phyloP scores from a whole-genome alignment of 2,797 vertebrate genomes.

The Schizothorax lantsangensis region DNA sequence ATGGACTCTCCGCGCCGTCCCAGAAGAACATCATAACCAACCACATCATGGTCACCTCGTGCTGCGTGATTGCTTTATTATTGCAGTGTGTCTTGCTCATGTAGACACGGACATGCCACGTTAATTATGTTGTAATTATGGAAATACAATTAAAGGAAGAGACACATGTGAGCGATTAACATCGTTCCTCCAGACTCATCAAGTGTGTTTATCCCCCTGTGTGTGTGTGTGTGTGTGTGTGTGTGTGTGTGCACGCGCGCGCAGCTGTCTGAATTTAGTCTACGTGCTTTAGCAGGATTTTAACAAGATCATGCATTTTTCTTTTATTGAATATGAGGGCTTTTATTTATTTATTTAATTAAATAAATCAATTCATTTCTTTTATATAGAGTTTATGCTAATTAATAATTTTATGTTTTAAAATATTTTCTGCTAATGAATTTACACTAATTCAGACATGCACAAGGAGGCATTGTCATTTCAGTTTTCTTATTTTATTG shows the following conservation, averaged over 20 bases:
- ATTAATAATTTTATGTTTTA: neutral
- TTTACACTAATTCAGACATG: neutral
- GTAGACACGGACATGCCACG: conserved; percentile 52
- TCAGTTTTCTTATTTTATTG: neutral
- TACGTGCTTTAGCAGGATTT: conserved; percentile 13
- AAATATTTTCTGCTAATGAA: neutral
- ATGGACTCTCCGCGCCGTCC: conserved; percentile 64
- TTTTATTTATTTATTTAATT: neutral
- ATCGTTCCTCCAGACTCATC: conserved; percentile 52
- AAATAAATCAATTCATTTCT: neutral
- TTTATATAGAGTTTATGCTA: neutral
- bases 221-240: conserved; percentile 7
- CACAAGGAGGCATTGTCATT: too few relatives aligned
- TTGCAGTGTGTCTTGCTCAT: conserved; percentile 50
- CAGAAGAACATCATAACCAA: conserved; percentile 62
- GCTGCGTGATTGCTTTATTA: conserved; percentile 65
- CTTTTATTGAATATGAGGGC: neutral
- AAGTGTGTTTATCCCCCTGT: conserved; percentile 14
- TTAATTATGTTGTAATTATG: conserved; percentile 69
- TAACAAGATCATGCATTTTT: neutral
- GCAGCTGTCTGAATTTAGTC: neutral
- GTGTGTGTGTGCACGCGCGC: neutral
- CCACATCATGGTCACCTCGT: conserved; percentile 41
- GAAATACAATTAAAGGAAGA: conserved; percentile 66
- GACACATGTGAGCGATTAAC: conserved; percentile 59